Conservation (phyloP, 1,140 invertebrate species). For the Drosophila persimilis region DNA sequence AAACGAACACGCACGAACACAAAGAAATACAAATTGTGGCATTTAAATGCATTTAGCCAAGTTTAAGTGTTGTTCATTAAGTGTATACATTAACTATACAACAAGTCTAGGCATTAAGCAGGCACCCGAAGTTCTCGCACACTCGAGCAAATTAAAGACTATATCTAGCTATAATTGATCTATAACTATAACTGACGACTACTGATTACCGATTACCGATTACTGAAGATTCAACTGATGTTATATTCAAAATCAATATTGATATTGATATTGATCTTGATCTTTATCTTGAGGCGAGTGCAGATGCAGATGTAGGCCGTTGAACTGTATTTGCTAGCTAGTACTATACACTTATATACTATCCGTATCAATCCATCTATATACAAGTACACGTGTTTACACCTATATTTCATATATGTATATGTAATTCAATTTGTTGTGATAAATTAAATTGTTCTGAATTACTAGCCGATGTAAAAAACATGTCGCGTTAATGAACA, state of each 20-base stretch:
- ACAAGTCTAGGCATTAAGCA: conserved; percentile 16
- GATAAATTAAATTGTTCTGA: conserved; percentile 67
- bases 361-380: no score
- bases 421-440: conserved; percentile 67
- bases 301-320: background rate
- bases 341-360: conserved; percentile 9
- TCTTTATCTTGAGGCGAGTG: conserved; percentile 16
- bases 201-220: conserved; percentile 36
- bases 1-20: conserved; percentile 12
- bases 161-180: conserved; percentile 14
- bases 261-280: conserved; percentile 24
- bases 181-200: conserved; percentile 34
- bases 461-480: conserved; percentile 34
- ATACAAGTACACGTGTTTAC: no score
- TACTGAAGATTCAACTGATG: conserved; percentile 16
- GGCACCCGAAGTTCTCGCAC: conserved; percentile 28
- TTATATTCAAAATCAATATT: conserved; percentile 26
- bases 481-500: conserved; percentile 28
- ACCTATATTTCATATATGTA: conserved; percentile 24
- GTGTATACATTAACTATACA: conserved; percentile 19
- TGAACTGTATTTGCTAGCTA: conserved; percentile 48
- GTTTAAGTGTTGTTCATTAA: conserved; percentile 53
- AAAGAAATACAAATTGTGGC: conserved; percentile 39
- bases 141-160: conserved; percentile 45
- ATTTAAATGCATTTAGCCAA: conserved; percentile 67